Base-by-base conservation (phyloP, 1,140 invertebrate genomes). In the Eumeta japonica region DNA sequence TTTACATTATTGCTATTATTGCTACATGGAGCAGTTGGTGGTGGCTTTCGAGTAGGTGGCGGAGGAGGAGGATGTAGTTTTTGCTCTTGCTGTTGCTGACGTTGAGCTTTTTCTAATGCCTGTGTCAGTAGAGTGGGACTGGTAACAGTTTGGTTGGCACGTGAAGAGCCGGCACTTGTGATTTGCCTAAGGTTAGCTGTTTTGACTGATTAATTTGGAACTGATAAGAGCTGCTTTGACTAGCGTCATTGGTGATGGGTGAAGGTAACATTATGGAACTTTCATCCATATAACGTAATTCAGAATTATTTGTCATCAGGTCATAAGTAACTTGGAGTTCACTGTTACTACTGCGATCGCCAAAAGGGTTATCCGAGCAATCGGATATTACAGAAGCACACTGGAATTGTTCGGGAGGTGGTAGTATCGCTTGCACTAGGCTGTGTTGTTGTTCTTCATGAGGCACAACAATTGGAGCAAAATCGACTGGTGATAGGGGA, bases 211-310 rank as follows among this genome's bases (percentile, higher is more conserved):
- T 76, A 32, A 79, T 81, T 12, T 79, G 57, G 16, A 67, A 72
- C 27, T 68, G 71, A 62, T 76, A 78, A 28, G 81, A 80, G 41
- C 84, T 77, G 35, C 82, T 83, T 36, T 83, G 86, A 35, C 80
- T 83, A 32, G 85, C 83, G 58, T 85, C 88, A 59, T 88, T 87
- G 43, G 82, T 81, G 29, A 80, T 82, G 14, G 88, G 87, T 39
- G 87, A 88, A 12, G 85, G 81, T 30, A 92, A 73, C 44, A 88
- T 86, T 17, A 92, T 80, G 3, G 90, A 93, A 63, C 89, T 92
- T 57, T 94, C 91, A 58, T 93, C 91, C 90, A 93, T 92, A 59
- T 82, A 94, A n/a, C 85, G 79, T 24, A 93, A 70, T 70, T 93
- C 90, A 10, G 86, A 86, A 31, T 83, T 85, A 58, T 92, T 88